These are phyloP conservation scores for Acanthosepion lycidas DNA, from an alignment of 2,888 invertebrate genomes.

Conservation along the genomic window DNA sequence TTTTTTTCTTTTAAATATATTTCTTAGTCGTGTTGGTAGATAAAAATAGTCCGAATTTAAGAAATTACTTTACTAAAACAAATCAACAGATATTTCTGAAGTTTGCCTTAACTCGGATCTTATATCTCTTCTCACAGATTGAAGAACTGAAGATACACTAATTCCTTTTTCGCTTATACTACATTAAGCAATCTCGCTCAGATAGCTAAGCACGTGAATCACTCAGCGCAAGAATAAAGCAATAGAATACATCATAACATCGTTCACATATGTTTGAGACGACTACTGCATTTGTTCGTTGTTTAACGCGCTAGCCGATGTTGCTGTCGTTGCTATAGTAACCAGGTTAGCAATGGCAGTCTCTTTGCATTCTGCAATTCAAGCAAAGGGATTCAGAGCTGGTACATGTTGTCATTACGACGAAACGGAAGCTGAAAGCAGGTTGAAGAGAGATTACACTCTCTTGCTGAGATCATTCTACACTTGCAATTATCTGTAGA, in stretches of 20 bases:
- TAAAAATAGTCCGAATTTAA: no score
- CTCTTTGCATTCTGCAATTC: not conserved
- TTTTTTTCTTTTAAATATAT: no score
- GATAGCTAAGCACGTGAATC: no score
- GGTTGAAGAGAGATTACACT: not conserved
- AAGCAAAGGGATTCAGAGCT: not conserved
- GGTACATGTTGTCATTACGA: not conserved
- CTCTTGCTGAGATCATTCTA: not conserved
- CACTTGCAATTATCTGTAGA: not conserved
- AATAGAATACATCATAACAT: not conserved
- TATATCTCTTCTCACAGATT: no score
- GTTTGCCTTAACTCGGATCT: no score
- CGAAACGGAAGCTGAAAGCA: not conserved
- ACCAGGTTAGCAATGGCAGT: not conserved
- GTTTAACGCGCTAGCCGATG: not conserved
- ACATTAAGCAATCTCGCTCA: not conserved
- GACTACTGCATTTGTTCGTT: not conserved
- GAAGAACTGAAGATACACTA: no score
- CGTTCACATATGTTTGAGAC: not conserved
- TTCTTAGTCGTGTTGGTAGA: no score
- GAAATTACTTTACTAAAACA: no score
- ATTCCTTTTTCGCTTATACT: no score
- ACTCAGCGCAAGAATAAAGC: not conserved
- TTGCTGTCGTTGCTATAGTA: not conserved
- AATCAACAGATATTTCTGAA: no score